These are phyloP conservation scores for Pithys albifrons DNA, from an alignment of 2,113 vertebrate genomes.

Conservation along the genomic window DNA sequence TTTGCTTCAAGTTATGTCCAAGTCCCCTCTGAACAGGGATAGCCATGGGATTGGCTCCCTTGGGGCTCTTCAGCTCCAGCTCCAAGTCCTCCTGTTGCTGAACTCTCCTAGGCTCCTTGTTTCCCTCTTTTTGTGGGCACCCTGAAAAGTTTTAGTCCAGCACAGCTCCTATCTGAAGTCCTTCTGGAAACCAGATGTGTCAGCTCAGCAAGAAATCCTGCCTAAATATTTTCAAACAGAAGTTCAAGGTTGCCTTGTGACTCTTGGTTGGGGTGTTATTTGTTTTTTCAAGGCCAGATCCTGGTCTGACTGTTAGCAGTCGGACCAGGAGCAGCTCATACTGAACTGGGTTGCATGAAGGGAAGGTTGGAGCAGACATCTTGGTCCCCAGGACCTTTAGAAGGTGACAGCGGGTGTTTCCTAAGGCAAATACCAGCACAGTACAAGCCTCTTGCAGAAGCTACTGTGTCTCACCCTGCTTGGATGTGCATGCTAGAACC, in stretches of 20 bases:
- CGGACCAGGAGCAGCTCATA: background rate
- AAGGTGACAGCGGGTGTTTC: background rate
- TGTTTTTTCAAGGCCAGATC: background rate
- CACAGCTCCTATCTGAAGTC: background rate
- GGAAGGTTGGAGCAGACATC: background rate
- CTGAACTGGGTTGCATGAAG: background rate
- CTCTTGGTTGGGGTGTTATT: background rate
- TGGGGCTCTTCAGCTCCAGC: background rate
- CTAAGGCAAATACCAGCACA: background rate
- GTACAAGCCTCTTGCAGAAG: background rate
- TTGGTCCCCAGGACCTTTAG: background rate
- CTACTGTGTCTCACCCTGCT: background rate
- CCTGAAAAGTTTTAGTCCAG: background rate
- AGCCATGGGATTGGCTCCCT: background rate
- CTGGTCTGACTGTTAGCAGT: background rate
- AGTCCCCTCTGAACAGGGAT: background rate
- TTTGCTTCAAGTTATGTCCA: background rate
- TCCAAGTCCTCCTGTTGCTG: background rate
- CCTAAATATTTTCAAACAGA: conserved; percentile 52
- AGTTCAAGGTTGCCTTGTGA: conserved; percentile 32
- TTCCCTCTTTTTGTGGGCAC: background rate
- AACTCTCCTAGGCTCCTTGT: background rate
- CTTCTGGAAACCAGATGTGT: conserved; percentile 64
- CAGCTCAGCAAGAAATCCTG: conserved; percentile 36
- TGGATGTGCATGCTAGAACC: background rate